These are phyloP conservation scores for Takifugu ocellatus DNA, from an alignment of 2,797 vertebrate genomes.

Conservation along the genomic window DNA sequence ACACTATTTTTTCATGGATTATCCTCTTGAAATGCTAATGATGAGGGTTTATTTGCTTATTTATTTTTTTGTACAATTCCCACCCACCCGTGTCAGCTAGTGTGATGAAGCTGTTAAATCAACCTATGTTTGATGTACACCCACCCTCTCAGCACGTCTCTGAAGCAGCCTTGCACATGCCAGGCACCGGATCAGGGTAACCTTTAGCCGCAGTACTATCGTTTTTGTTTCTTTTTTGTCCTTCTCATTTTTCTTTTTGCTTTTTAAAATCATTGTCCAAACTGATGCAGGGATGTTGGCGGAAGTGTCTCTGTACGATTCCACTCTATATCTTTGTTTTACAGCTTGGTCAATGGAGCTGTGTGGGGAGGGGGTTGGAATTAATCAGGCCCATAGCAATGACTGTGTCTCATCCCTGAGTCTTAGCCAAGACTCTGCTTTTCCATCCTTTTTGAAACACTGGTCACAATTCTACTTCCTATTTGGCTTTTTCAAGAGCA, in stretches of 20 bases:
- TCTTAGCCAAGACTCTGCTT: conserved; percentile 48
- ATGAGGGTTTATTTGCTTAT: background rate
- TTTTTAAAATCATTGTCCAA: conserved; percentile 19
- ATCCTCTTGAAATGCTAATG: conserved; percentile 44
- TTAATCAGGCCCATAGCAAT: conserved; percentile 63
- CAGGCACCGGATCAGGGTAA: conserved; percentile 27
- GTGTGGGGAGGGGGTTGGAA: conserved; percentile 56
- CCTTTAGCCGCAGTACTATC: conserved; percentile 12
- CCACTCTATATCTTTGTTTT: conserved; percentile 36
- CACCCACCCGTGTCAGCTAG: conserved; percentile 28
- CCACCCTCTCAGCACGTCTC: conserved; percentile 29
- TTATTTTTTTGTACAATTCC: conserved; percentile 12
- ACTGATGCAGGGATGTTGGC: conserved; percentile 7
- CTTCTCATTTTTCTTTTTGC: conserved; percentile 6
- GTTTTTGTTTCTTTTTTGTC: background rate
- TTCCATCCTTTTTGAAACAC: conserved; percentile 56
- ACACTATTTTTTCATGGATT: conserved; percentile 30
- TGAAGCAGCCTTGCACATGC: conserved; percentile 27
- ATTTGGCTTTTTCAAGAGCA: conserved; percentile 56
- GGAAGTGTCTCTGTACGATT: conserved; percentile 18
- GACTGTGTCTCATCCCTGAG: conserved; percentile 49
- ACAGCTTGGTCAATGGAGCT: conserved; percentile 58
- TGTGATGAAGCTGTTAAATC: conserved; percentile 24
- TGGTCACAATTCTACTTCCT: conserved; percentile 65
- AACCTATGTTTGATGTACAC: conserved; percentile 19